Evolutionary conservation across 2,113 vertebrate species (phyloP), one percentile per base, ranked within the genome.

Genomic region (Gallinago undulata): DNA sequence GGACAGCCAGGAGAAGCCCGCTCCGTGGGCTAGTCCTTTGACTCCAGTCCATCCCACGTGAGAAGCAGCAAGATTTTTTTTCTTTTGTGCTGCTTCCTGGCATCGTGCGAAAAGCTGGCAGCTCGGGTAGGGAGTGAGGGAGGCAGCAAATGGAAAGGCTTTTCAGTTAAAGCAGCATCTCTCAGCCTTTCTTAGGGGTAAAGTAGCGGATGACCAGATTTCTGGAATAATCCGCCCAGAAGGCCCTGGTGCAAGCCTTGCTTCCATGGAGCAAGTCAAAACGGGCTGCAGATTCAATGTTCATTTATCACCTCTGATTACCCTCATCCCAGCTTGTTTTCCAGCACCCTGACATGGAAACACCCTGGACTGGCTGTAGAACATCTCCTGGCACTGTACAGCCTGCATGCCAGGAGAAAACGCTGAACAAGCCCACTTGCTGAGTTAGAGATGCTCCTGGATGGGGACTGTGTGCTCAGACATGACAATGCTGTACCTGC

Each of bases 251-350:
- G 63, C 13, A 41, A 35, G 31, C 15, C 23, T 67, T 82, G 50
- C 27, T 85, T 79, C 37, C 27, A 35, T n/a, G 55, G 5, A 33
- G 10, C 0, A 9, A 70, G 7, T 47, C 43, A n/a, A 39, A 78
- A 37, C 0, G 0, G 30, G 62, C 63, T 84, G 74, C 31, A 37
- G 63, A 19, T 12, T 2, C 0, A 27, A 10, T 6, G 0, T 1
- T 51, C n/a, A 15, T 9, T 70, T 35, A 56, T 51, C 90, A 51
- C n/a, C n/a, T 63, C 69, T 25, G 35, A 16, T 33, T 56, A 11
- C 37, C 18, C 33, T 48, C 75, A 53, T 16, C 30, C 39, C 35
- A 13, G 0, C 39, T 45, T 21, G 2, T 39, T 51, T 79, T 45
- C 82, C 75, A 66, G 67, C 14, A 17, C 30, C 72, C n/a, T 80